A percentile compares a stretch with the other conserved stretches of the same genome.
These are phyloP conservation scores for Phyllopteryx taeniolatus DNA, from an alignment of 2,113 vertebrate species.

Conservation along the genomic window DNA sequence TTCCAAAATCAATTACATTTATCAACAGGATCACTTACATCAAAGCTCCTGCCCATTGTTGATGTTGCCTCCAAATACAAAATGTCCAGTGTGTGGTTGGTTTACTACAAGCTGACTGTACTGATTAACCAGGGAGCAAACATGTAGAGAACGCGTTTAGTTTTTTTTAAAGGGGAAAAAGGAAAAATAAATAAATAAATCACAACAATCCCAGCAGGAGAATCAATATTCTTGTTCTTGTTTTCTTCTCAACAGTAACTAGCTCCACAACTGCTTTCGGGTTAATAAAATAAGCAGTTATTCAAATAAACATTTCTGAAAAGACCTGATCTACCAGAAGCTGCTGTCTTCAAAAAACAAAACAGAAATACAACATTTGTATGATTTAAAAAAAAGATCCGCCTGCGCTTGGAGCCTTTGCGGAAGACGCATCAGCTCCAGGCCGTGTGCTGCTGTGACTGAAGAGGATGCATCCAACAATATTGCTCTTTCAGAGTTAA, in stretches of 20 bases:
- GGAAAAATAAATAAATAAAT: slow-evolving; percentile 58
- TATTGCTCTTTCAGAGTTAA: slow-evolving; percentile 63
- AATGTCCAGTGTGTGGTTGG: slow-evolving; percentile 48
- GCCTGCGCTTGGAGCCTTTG: not conserved
- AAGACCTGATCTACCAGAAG: not conserved
- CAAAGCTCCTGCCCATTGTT: slow-evolving; percentile 23
- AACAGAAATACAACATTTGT: not conserved
- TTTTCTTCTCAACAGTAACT: not conserved
- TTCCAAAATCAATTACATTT: not conserved
- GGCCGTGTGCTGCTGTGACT: slow-evolving; percentile 14
- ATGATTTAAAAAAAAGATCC: not conserved
- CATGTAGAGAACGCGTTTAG: slow-evolving; percentile 16
- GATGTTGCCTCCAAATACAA: slow-evolving; percentile 42
- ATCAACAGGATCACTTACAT: slow-evolving; percentile 50
- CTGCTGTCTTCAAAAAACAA: not conserved
- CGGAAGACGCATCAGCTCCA: slow-evolving; percentile 6
- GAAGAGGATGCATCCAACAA: slow-evolving; percentile 52
- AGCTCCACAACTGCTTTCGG: not conserved
- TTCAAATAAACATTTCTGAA: slow-evolving; percentile 9
- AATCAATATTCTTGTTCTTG: not conserved
- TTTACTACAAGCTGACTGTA: slow-evolving; percentile 67
- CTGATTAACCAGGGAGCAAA: slow-evolving; percentile 81
- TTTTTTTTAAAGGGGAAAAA: slow-evolving; percentile 19
- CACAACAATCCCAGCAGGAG: slow-evolving; percentile 33
- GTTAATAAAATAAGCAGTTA: slow-evolving; percentile 11